A percentile compares a stretch with the other conserved stretches of the same genome.
Evolutionary conservation across 2,797 vertebrate species (phyloP).

Genomic region (Hypotaenidia okinawae): DNA sequence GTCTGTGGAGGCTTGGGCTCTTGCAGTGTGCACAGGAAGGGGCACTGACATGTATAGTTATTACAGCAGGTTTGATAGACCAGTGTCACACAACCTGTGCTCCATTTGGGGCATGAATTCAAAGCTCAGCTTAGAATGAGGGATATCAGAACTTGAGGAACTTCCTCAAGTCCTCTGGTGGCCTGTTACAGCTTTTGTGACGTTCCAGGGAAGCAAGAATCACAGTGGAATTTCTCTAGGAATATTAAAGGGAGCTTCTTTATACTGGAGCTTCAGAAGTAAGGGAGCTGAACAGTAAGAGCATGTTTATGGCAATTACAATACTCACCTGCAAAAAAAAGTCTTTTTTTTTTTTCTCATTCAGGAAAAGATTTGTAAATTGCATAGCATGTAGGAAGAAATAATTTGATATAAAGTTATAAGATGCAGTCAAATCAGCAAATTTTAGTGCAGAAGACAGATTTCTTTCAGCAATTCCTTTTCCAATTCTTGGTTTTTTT

Average conservation of each 20-base stretch:
- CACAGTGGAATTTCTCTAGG: not conserved
- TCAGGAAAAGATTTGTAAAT: not conserved
- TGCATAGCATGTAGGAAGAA: not conserved
- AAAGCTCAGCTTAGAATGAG: not conserved
- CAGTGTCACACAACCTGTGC: not conserved
- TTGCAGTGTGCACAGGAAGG: not conserved
- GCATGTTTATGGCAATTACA: not conserved
- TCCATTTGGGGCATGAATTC: not conserved
- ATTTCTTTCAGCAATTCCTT: not conserved
- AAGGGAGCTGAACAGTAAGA: not conserved
- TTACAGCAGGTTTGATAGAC: not conserved
- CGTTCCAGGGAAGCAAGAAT: not conserved
- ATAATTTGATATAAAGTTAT: not conserved
- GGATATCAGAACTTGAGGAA: not conserved
- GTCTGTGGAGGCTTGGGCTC: not conserved
- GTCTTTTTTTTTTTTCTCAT: not conserved
- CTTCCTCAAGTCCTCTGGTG: not conserved
- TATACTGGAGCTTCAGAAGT: not conserved
- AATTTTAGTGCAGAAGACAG: not conserved
- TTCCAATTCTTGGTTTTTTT: not conserved
- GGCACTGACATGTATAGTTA: not conserved
- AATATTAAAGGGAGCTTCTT: not conserved
- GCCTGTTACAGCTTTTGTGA: not conserved
- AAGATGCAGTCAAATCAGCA: not conserved
- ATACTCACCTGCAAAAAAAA: not conserved